phyloP scores from a whole-genome alignment of 2,888 invertebrate genomes.

The Neoscelio sp. region DNA sequence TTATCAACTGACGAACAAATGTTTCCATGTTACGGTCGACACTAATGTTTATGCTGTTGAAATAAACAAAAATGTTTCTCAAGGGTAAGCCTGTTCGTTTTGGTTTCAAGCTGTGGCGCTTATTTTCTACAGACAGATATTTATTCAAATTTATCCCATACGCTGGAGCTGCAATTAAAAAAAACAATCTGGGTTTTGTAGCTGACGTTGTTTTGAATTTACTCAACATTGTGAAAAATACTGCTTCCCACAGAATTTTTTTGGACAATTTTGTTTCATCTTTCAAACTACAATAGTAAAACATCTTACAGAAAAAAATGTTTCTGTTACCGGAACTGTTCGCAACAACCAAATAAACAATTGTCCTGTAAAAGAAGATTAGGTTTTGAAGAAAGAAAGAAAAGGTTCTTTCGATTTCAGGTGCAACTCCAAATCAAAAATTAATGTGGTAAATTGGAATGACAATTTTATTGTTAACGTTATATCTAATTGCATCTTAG shows the following conservation, averaged over 20 bases:
- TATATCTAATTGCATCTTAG: constrained; percentile 10
- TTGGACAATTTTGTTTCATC: constrained; percentile 44
- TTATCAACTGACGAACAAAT: constrained; percentile 71
- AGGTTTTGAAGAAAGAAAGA: constrained; percentile 29
- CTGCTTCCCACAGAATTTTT: constrained; percentile 20
- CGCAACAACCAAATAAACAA: constrained; percentile 27
- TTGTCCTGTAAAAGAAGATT: constrained; percentile 19
- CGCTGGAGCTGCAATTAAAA: constrained; percentile 58
- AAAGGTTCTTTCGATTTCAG: constrained; percentile 34
- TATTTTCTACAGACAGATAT: constrained; percentile 70
- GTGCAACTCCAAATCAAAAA: constrained; percentile 3
- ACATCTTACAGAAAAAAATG: constrained; percentile 23
- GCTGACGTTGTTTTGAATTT: constrained; percentile 31
- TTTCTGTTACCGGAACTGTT: constrained; percentile 38
- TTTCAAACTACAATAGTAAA: constrained; percentile 19
- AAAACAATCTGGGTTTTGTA: constrained; percentile 26
- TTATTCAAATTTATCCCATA: constrained; percentile 71
- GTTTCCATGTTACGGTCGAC: constrained; percentile 70
- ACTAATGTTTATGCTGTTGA: too few species aligned
- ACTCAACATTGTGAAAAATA: constrained; percentile 18
- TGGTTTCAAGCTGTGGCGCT: constrained; percentile 72
- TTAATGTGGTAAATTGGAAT: constrained; percentile 24
- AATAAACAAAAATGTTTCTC: constrained; percentile 73
- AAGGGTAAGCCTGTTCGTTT: constrained; percentile 71
- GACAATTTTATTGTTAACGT: constrained; percentile 32